Evolutionary conservation across 2,888 invertebrate species (phyloP), one percentile per base, ranked within the genome.

Genomic region (Tipula unca): DNA sequence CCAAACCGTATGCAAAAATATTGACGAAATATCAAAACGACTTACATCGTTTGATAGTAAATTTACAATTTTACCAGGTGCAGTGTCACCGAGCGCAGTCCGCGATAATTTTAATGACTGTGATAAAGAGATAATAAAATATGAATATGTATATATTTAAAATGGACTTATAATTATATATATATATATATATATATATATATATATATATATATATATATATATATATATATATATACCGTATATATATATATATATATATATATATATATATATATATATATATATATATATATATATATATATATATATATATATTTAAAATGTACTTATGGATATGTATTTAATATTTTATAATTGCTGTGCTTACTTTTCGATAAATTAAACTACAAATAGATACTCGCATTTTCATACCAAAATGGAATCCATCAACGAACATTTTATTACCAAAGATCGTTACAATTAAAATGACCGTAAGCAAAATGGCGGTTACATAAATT

Each of bases 61-160:
- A 90, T 98, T 98, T 14, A 97, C 95, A 39, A 98, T 94, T 90
- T 97, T 96, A 0, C 97, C 97, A 0, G 95, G 94, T 0, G 97
- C 95, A 0, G 97, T 97, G 89, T 96, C 94, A 0, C 95, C 95
- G 48, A 97, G 90, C 0, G 97, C 94, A 0, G 92, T 92, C 88
- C 93, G 93, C 88, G 94, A 95, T 48, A 95, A 90, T 86, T 92
- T 91, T 48, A 97, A 90, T 0, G 97, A 94, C 32, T 36, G 10
- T 13, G 8, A 84, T n/a, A n/a, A n/a, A n/a, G n/a, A n/a, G n/a
- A n/a, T n/a, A 83, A 86, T 85, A 86, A 82, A 25, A 82, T 85
- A 20, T 32, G 8, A 39, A 85, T 32, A n/a, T 20, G 10, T 36
- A 17, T n/a, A n/a, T n/a, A n/a, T n/a, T n/a, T 48, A 48, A 14